These are phyloP conservation scores for Prunella himalayana DNA, from an alignment of 2,113 vertebrate genomes.

Conservation along the genomic window DNA sequence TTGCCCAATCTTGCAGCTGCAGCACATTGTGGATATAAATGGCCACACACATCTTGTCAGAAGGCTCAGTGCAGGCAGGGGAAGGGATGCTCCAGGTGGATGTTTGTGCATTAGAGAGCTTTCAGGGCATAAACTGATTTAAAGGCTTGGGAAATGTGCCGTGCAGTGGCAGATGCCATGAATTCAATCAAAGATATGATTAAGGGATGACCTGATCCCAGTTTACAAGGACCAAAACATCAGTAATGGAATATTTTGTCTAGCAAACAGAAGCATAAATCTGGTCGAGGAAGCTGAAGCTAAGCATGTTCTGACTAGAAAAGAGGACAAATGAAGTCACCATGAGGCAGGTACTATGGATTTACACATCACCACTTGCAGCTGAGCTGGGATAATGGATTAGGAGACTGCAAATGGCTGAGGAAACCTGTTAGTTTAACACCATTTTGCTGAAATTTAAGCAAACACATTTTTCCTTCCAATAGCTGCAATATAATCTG, in stretches of 20 bases:
- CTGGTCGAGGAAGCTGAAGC: background rate
- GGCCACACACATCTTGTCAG: background rate
- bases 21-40: background rate
- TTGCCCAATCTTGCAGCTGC: background rate
- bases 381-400: background rate
- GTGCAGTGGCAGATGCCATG: background rate
- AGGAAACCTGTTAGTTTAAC: slow-evolving; percentile 8
- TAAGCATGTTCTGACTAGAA: background rate
- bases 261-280: slow-evolving; percentile 32
- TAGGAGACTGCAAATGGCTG: background rate
- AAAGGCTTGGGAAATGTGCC: background rate
- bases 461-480: slow-evolving; percentile 1
- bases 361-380: background rate
- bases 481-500: background rate
- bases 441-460: slow-evolving; percentile 9
- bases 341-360: background rate
- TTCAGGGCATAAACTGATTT: background rate
- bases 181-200: background rate
- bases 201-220: background rate
- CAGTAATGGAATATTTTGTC: background rate
- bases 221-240: background rate
- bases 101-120: background rate
- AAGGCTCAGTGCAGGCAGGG: background rate
- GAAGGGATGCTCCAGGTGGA: background rate
- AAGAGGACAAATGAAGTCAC: background rate